Evolutionary conservation across 2,888 invertebrate species (phyloP), one percentile per base, ranked within the genome.

Genomic region (Coleophora flavipennella): DNA sequence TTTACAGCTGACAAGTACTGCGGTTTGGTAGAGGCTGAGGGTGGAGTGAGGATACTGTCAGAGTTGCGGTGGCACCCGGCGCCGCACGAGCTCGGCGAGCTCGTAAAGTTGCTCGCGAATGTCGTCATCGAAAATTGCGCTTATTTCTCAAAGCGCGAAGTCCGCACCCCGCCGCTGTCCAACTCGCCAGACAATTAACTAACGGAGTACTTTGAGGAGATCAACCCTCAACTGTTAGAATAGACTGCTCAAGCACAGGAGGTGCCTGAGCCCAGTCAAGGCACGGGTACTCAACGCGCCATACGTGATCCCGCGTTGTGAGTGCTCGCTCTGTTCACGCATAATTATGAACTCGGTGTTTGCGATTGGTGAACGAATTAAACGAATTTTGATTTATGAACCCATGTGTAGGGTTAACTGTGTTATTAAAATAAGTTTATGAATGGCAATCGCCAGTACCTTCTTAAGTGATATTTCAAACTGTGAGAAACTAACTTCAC

Each of bases 1-100:
- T n/a, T n/a, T 20, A 14, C 75, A 97, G 96, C 96, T 31, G 91
- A 91, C 42, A 97, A 97, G 79, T 99, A 99, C 81, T 98, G 97
- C 74, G 85, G 87, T 46, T 86, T 97, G 61, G 91, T 99, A 33
- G 91, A 92, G 57, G 87, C 90, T 33, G 98, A 98, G 78, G 92
- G 93, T 28, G 98, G 98, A 0, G 68, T 96, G 37, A 81, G 84
- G 31, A 84, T 96, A 44, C 83, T 98, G 32, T 80, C 88, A 42
- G 88, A 89, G 46, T 70, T 94, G 37, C 74, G 92, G 11, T 63
- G 70, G 8, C 88, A 91, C 63, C 86, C 88, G 13, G 73, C 78
- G 43, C 90, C 92, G 0, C 91, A 92, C 59, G 66, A 73, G 7
- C 73, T n/a, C n/a, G n/a, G n/a, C n/a, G n/a, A n/a, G n/a, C n/a